Conservation (phyloP, 2,797 vertebrate species). For the Nannoperca australis region DNA sequence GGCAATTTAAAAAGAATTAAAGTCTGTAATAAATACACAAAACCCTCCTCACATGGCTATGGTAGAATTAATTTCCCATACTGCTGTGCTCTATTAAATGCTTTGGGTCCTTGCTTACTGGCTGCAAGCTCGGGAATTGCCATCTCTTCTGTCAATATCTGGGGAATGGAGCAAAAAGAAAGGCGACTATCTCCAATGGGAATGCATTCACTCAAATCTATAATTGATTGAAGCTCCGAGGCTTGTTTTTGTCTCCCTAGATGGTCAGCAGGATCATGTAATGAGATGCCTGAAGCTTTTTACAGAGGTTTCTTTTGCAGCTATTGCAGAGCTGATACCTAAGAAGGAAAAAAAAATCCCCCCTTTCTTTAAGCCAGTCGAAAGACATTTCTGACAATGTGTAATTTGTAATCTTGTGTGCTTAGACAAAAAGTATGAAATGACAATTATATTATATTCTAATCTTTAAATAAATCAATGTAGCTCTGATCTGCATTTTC, state of each 20-base stretch:
- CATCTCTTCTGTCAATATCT: constrained; percentile 48
- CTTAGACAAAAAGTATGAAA: constrained; percentile 22
- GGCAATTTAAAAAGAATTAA: constrained; percentile 67
- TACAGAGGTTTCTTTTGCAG: constrained; percentile 37
- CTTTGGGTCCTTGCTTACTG: constrained; percentile 32
- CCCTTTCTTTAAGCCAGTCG: not conserved
- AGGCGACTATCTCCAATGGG: constrained; percentile 44
- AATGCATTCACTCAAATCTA: constrained; percentile 67
- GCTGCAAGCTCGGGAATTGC: constrained; percentile 42
- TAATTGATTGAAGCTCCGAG: constrained; percentile 66
- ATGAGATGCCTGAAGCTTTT: constrained; percentile 55
- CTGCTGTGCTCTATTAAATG: constrained; percentile 43
- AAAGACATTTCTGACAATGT: constrained; percentile 30
- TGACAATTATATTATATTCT: constrained; percentile 37
- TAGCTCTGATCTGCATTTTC: constrained; percentile 26
- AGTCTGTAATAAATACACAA: constrained; percentile 59
- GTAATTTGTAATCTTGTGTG: constrained; percentile 37
- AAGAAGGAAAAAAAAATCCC: constrained; percentile 11
- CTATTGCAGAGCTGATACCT: constrained; percentile 35
- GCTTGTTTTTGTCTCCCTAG: constrained; percentile 57
- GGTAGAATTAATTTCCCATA: constrained; percentile 53
- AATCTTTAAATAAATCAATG: constrained; percentile 46
- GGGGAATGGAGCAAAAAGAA: constrained; percentile 41
- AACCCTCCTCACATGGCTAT: constrained; percentile 36
- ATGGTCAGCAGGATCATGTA: constrained; percentile 68